Conservation (phyloP, 2,888 invertebrate genomes). For the Lingula anatina region DNA sequence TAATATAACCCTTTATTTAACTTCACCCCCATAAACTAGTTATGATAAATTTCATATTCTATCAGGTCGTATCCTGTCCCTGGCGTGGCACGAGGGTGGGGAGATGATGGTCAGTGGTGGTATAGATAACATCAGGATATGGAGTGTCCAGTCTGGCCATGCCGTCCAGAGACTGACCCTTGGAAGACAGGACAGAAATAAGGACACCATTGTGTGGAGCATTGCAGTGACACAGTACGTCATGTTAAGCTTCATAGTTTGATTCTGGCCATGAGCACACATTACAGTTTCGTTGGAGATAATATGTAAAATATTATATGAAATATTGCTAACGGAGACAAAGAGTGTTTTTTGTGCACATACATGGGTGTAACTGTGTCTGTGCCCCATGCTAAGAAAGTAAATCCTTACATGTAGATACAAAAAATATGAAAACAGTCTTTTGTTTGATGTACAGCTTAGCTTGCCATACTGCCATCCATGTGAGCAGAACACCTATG, state of each 20-base stretch:
- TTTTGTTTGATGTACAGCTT: no score
- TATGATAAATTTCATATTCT: neutral
- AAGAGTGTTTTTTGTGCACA: no score
- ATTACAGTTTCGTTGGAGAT: no score
- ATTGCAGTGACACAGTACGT: slow-evolving; percentile 64
- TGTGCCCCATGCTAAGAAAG: no score
- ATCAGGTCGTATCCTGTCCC: slow-evolving; percentile 70
- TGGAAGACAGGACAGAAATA: slow-evolving; percentile 61
- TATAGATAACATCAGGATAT: slow-evolving; percentile 75
- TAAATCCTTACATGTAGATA: no score
- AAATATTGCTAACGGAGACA: no score
- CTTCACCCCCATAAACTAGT: neutral
- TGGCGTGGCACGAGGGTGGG: slow-evolving; percentile 76
- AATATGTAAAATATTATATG: neutral
- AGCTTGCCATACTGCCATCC: no score
- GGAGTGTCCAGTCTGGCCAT: slow-evolving; percentile 79
- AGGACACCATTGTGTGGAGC: slow-evolving; percentile 81
- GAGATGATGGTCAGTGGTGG: slow-evolving; percentile 73
- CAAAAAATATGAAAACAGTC: no score
- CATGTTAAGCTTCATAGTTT: neutral
- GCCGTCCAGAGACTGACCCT: slow-evolving; percentile 77
- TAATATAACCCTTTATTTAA: neutral
- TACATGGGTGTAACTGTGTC: no score
- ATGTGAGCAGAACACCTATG: no score
- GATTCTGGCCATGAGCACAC: neutral